Percentiles rank a stretch among this genome's conserved stretches.
Conservation (phyloP, 2,888 invertebrate genomes). For the Unio pictorum region DNA sequence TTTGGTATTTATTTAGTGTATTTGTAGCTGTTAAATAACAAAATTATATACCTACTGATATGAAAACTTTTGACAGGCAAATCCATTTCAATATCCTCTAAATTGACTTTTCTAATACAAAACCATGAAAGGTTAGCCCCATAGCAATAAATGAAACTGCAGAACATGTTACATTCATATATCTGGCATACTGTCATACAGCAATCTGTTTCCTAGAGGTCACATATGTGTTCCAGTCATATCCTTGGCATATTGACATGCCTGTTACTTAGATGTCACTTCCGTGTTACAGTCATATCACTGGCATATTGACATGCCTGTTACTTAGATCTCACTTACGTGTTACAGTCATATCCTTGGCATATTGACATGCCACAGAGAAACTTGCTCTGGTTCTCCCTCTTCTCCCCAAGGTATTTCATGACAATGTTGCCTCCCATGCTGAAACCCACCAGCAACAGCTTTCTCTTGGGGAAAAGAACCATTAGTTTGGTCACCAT, state of each 20-base stretch:
- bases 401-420: constrained; percentile 90
- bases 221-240: constrained; percentile 89
- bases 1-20: no score
- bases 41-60: no score
- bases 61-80: no score
- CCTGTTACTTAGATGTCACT: constrained; percentile 74
- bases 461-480: constrained; percentile 82
- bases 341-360: constrained; percentile 93
- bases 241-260: constrained; percentile 91
- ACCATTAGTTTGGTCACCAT: constrained; percentile 85
- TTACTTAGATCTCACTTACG: constrained; percentile 77
- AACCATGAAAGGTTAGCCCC: no score
- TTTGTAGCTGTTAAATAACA: no score
- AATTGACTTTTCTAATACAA: no score
- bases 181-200: no score
- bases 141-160: no score
- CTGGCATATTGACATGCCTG: constrained; percentile 91
- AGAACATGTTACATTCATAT: constrained; percentile 86
- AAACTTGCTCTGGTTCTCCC: constrained; percentile 73
- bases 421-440: constrained; percentile 93
- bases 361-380: constrained; percentile 93
- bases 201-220: no score
- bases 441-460: constrained; percentile 92
- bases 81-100: no score
- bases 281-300: constrained; percentile 93